Percentiles rank a stretch among this genome's conserved stretches.
Conservation (phyloP, 2,113 vertebrate species). For the Cyanoliseus patagonus region DNA sequence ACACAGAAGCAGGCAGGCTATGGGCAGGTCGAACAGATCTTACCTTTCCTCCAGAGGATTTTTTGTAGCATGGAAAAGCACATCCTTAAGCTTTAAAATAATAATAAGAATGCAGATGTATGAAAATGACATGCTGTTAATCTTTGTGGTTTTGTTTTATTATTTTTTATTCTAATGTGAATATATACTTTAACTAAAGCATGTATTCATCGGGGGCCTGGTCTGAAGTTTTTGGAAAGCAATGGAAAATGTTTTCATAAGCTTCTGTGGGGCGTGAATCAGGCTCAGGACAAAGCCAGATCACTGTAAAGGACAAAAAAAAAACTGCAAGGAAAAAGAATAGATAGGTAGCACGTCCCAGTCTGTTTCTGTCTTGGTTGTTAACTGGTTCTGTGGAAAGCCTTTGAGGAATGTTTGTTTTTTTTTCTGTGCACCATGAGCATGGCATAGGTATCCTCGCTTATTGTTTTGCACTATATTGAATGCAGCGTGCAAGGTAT, state of each 20-base stretch:
- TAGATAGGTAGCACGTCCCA: background rate
- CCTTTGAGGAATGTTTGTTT: background rate
- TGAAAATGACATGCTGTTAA: slow-evolving; percentile 20
- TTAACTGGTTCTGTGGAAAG: background rate
- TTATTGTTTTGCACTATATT: slow-evolving; percentile 73
- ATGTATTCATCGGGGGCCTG: background rate
- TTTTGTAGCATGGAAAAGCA: slow-evolving; percentile 60
- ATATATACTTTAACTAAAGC: slow-evolving; percentile 26
- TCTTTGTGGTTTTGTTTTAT: slow-evolving; percentile 13
- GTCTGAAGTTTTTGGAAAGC: background rate
- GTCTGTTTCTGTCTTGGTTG: background rate
- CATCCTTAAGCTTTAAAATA: slow-evolving; percentile 63
- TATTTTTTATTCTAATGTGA: slow-evolving; percentile 19
- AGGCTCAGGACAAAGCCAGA: background rate
- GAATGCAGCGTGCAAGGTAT: background rate
- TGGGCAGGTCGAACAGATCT: background rate
- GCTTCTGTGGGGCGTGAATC: background rate
- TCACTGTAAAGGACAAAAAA: background rate
- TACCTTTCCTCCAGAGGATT: slow-evolving; percentile 45
- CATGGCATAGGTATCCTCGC: background rate
- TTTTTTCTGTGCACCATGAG: background rate
- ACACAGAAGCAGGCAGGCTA: background rate
- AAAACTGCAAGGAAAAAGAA: background rate
- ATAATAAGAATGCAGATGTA: slow-evolving; percentile 15
- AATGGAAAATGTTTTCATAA: background rate